These are phyloP conservation scores for Sylvicapra grimmia DNA, from an alignment of 2,113 vertebrate genomes.

Conservation along the genomic window DNA sequence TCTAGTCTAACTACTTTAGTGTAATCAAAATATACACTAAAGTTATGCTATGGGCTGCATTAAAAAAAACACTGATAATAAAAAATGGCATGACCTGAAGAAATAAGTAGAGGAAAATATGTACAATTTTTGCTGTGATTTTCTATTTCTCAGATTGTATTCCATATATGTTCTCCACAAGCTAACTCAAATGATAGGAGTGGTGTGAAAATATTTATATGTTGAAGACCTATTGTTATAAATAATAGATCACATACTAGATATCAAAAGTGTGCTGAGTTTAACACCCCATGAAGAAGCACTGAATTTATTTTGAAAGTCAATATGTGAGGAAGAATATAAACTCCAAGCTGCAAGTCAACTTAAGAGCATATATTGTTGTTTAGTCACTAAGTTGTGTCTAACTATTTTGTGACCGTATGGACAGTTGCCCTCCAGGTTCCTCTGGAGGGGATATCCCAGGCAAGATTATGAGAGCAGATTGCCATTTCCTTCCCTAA, in stretches of 20 bases:
- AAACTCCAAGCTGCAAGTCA: neutral
- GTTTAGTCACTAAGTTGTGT: neutral
- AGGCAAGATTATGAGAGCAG: neutral
- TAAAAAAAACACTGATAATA: neutral
- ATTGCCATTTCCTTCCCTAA: neutral
- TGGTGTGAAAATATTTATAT: neutral
- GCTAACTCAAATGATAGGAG: neutral
- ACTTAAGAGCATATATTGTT: neutral
- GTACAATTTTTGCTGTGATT: neutral
- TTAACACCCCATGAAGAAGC: neutral
- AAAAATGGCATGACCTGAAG: neutral
- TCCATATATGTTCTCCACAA: neutral
- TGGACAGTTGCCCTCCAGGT: neutral
- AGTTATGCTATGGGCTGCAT: neutral
- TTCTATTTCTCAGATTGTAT: neutral
- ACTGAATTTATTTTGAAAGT: neutral
- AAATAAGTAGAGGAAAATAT: neutral
- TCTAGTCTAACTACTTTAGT: neutral
- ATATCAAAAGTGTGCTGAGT: neutral
- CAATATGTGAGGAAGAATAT: neutral
- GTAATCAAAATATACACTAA: neutral
- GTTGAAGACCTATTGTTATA: neutral
- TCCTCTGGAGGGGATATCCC: neutral
- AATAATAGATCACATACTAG: neutral
- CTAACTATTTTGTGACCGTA: neutral